Conservation (phyloP, 2,113 vertebrate species). For the Tricholaema leucomelas region DNA sequence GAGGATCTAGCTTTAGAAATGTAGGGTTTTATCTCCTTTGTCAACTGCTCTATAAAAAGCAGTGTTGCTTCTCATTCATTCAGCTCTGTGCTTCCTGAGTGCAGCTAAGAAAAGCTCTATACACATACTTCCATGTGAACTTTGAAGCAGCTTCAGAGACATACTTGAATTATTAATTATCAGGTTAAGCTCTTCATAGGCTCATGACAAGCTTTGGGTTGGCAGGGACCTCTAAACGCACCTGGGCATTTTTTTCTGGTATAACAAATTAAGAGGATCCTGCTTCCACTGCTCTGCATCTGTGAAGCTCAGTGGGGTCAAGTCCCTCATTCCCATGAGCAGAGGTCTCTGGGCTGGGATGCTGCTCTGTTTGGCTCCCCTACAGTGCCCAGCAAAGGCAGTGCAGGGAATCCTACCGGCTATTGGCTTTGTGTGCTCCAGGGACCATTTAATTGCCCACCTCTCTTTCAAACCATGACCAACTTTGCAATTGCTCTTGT, state of each 20-base stretch:
- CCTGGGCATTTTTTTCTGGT: background rate
- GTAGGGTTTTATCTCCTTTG: background rate
- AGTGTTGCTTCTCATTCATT: background rate
- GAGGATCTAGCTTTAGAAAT: background rate
- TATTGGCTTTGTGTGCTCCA: fast-evolving
- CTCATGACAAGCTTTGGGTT: background rate
- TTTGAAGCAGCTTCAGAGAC: background rate
- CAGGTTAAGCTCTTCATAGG: background rate
- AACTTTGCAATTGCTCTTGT: background rate
- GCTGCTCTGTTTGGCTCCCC: background rate
- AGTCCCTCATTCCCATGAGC: fast-evolving
- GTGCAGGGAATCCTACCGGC: fast-evolving
- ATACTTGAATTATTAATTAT: background rate
- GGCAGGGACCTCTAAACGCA: background rate
- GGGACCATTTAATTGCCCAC: background rate
- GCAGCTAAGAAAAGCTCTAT: background rate
- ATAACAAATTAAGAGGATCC: background rate
- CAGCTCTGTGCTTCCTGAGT: background rate
- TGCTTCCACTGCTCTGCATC: background rate
- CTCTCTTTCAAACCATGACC: fast-evolving
- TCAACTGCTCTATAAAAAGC: background rate
- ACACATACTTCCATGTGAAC: background rate
- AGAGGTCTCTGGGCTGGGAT: background rate
- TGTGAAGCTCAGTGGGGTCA: background rate
- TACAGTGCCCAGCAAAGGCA: fast-evolving